phyloP scores from a whole-genome alignment of 2,113 vertebrate species.

The Pollimyrus isidori region DNA sequence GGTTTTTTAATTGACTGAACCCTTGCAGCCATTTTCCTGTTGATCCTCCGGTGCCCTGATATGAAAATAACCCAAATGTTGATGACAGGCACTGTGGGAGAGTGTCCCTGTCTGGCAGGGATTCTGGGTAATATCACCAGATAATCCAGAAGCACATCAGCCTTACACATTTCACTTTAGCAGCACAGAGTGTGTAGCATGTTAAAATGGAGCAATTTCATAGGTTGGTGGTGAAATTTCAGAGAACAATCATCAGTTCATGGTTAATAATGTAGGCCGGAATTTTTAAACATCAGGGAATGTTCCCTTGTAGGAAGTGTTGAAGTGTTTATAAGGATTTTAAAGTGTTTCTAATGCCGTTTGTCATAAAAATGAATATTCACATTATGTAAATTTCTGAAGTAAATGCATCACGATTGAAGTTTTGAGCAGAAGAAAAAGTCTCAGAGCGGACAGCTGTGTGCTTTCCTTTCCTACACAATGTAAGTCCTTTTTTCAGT shows the following conservation, averaged over 20 bases:
- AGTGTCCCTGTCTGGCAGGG: not conserved
- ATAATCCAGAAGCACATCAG: not conserved
- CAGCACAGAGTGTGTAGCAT: not conserved
- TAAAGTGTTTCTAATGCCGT: not conserved
- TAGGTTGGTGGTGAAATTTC: not conserved
- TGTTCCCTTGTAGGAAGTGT: not conserved
- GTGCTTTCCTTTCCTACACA: not conserved
- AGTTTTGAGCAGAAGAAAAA: not conserved
- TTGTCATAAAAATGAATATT: not conserved
- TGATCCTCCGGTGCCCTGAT: conserved; percentile 21
- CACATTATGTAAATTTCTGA: not conserved
- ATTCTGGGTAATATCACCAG: not conserved
- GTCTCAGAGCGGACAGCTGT: not conserved
- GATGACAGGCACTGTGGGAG: conserved; percentile 13
- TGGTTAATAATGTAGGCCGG: not conserved
- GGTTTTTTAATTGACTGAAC: not conserved
- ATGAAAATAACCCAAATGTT: conserved; percentile 23
- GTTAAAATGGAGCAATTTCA: not conserved
- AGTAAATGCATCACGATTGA: not conserved
- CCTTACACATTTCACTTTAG: not conserved
- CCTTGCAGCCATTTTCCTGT: conserved; percentile 21
- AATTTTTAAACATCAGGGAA: not conserved
- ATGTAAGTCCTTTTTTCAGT: not conserved
- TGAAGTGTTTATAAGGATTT: not conserved
- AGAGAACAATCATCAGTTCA: not conserved